phyloP scores from a whole-genome alignment of 2,113 vertebrate genomes.

The Corythornis cristatus region DNA sequence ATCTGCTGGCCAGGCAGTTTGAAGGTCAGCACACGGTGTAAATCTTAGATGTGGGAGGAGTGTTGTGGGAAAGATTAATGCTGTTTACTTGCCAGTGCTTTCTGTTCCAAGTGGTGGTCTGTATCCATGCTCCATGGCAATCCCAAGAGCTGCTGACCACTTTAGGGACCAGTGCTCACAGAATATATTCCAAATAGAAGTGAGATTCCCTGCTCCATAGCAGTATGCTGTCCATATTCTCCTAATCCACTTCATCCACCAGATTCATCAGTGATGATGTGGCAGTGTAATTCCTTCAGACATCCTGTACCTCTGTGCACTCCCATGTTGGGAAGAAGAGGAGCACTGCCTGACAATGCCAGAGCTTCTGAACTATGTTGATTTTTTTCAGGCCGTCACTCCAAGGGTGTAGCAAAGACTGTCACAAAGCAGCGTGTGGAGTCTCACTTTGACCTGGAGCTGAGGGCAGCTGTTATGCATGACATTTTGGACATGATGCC shows the following conservation, averaged over 20 bases:
- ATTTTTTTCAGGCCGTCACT: constrained; percentile 88
- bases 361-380: background rate
- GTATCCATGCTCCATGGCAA: background rate
- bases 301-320: background rate
- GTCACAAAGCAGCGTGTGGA: constrained; percentile 99
- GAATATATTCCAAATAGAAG: background rate
- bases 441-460: constrained; percentile 97
- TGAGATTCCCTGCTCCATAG: background rate
- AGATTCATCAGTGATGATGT: background rate
- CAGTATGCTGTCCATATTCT: background rate
- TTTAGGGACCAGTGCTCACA: background rate
- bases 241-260: background rate
- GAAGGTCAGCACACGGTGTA: constrained; percentile 83
- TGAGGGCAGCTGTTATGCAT: constrained; percentile 98
- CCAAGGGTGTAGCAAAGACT: constrained; percentile 97
- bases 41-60: background rate
- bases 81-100: background rate
- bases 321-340: background rate
- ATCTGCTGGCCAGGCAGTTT: constrained; percentile 97
- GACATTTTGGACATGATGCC: constrained; percentile 99
- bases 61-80: background rate
- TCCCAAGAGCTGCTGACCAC: background rate
- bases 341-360: background rate
- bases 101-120: background rate
- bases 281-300: background rate